phyloP scores from a whole-genome alignment of 2,888 invertebrate species.

The Charanyca ferruginea region DNA sequence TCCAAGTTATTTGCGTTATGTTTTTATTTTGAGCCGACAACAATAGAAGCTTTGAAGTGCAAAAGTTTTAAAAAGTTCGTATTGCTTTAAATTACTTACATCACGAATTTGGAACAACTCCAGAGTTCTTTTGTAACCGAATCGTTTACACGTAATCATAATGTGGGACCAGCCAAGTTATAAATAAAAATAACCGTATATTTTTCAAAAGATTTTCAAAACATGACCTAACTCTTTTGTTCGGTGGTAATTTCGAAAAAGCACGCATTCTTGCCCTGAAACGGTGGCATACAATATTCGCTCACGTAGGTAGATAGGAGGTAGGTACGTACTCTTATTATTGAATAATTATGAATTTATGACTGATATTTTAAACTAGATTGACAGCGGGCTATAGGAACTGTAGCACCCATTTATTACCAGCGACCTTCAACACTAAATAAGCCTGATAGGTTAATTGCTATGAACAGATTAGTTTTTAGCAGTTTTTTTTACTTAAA shows the following conservation, averaged over 20 bases:
- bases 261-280: constrained; percentile 71
- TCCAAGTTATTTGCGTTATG: constrained; percentile 6
- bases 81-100: constrained; percentile 42
- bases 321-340: constrained; percentile 64
- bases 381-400: constrained; percentile 74
- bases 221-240: constrained; percentile 80
- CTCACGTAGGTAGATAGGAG: too few species aligned
- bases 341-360: constrained; percentile 63
- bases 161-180: constrained; percentile 59
- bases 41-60: constrained; percentile 26
- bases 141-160: constrained; percentile 74
- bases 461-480: constrained; percentile 87
- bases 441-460: constrained; percentile 89
- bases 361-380: constrained; percentile 70
- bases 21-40: constrained; percentile 22
- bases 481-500: constrained; percentile 83
- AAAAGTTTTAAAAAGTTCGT: constrained; percentile 36
- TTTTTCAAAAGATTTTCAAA: constrained; percentile 78
- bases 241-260: constrained; percentile 76
- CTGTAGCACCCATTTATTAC: constrained; percentile 80
- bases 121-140: constrained; percentile 74
- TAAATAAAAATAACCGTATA: constrained; percentile 76
- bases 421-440: constrained; percentile 86
- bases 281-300: constrained; percentile 63
- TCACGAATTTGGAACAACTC: constrained; percentile 62